Conservation (phyloP, 2,113 vertebrate genomes). For the Varanus salvator region DNA sequence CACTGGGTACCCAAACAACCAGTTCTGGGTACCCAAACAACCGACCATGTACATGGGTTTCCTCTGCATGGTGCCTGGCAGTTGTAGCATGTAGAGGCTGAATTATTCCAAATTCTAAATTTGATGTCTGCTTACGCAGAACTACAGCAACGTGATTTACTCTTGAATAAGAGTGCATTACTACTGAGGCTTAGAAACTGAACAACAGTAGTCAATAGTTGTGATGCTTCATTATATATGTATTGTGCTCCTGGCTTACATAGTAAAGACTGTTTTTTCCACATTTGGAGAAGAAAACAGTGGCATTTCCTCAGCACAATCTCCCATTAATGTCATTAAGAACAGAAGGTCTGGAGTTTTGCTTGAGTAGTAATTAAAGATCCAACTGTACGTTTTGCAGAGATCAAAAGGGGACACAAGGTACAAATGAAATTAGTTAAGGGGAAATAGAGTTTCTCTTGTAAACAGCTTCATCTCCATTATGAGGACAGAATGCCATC, state of each 20-base stretch:
- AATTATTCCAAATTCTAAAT: not conserved
- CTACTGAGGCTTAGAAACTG: not conserved
- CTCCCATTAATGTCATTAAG: not conserved
- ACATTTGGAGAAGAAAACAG: not conserved
- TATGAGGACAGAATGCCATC: constrained; percentile 30
- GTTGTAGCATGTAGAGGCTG: not conserved
- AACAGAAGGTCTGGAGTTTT: not conserved
- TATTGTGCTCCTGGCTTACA: not conserved
- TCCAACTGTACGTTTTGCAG: not conserved
- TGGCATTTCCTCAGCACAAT: not conserved
- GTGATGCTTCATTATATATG: not conserved
- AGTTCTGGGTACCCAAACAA: not conserved
- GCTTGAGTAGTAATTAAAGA: constrained; percentile 2
- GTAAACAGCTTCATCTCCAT: constrained; percentile 21
- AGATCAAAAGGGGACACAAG: not conserved
- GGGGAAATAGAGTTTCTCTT: constrained; percentile 13
- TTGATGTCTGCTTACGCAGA: not conserved
- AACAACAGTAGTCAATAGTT: not conserved
- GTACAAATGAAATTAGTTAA: not conserved
- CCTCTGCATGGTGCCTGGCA: not conserved
- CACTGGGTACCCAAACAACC: not conserved
- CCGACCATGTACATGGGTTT: not conserved
- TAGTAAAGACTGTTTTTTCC: too few relatives aligned
- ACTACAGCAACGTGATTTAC: not conserved
- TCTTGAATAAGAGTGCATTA: not conserved